These are phyloP conservation scores for Pterophyllum scalare DNA, from an alignment of 2,113 vertebrate genomes.

Conservation along the genomic window DNA sequence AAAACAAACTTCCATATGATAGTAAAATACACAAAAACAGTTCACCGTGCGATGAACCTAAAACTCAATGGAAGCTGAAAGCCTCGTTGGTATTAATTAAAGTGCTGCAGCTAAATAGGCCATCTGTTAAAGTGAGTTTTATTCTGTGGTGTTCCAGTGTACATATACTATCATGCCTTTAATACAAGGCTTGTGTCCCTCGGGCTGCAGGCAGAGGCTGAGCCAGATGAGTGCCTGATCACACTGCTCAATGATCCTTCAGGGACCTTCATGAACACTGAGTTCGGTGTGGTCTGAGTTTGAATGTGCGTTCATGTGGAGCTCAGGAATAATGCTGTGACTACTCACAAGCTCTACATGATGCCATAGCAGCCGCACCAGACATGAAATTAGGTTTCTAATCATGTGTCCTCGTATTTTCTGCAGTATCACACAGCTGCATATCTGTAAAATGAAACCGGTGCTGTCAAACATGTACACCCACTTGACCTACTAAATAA, in stretches of 20 bases:
- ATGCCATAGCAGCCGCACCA: slow-evolving; percentile 1
- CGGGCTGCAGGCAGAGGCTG: slow-evolving; percentile 45
- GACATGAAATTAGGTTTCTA: slow-evolving; percentile 27
- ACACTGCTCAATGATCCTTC: slow-evolving; percentile 29
- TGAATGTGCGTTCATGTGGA: slow-evolving; percentile 29
- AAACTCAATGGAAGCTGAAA: slow-evolving; percentile 25
- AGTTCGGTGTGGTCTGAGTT: slow-evolving; percentile 41
- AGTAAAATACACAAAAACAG: slow-evolving; percentile 28
- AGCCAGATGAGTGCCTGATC: slow-evolving; percentile 57
- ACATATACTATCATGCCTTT: slow-evolving; percentile 6
- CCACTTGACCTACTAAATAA: not conserved
- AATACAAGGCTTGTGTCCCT: slow-evolving; percentile 42
- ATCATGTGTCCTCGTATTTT: not conserved
- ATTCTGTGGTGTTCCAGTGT: slow-evolving; percentile 30
- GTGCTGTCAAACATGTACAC: not conserved
- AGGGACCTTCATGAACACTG: slow-evolving; percentile 21
- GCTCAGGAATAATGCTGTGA: not conserved
- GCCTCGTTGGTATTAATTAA: slow-evolving; percentile 49
- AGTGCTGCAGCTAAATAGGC: slow-evolving; percentile 39
- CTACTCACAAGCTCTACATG: slow-evolving; percentile 2
- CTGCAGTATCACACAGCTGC: not conserved
- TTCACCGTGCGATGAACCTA: slow-evolving; percentile 23
- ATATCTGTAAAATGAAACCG: not conserved
- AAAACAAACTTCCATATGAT: slow-evolving; percentile 11
- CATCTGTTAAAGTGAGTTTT: slow-evolving; percentile 53